phyloP scores from a whole-genome alignment of 2,888 invertebrate genomes.

The Watsonalla binaria region DNA sequence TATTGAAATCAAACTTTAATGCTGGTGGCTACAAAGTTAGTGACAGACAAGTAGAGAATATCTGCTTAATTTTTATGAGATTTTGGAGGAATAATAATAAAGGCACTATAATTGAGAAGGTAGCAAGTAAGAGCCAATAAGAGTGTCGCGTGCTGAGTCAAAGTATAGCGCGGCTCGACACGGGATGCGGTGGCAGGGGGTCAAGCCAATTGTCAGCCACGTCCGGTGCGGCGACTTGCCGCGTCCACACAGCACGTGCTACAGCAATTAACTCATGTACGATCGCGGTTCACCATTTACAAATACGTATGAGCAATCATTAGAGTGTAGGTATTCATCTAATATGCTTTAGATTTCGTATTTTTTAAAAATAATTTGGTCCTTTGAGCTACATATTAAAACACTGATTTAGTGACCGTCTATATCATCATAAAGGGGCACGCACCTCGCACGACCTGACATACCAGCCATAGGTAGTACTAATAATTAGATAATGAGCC shows the following conservation, averaged over 20 bases:
- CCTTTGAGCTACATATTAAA: no score
- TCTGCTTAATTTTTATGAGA: not conserved
- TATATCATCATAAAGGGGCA: no score
- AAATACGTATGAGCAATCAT: not conserved
- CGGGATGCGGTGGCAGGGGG: slow-evolving; percentile 66
- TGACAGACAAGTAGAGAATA: not conserved
- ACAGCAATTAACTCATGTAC: slow-evolving; percentile 28
- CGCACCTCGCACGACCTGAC: no score
- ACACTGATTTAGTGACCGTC: no score
- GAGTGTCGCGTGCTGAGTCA: slow-evolving; percentile 42
- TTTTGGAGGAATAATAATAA: not conserved
- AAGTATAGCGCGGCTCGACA: slow-evolving; percentile 35
- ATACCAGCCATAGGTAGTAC: no score
- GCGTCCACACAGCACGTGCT: slow-evolving; percentile 53
- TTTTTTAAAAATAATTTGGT: no score
- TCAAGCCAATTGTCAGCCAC: slow-evolving; percentile 73
- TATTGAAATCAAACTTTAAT: no score
- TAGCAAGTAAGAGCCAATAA: slow-evolving; percentile 17
- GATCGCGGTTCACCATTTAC: not conserved
- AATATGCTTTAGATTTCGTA: no score
- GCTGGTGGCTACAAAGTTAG: no score
- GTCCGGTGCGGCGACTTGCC: slow-evolving; percentile 56
- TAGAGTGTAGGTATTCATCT: no score
- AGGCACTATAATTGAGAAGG: not conserved
- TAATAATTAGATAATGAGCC: no score